Base-by-base conservation (phyloP, 2,113 vertebrate species). In the Physeter macrocephalus region DNA sequence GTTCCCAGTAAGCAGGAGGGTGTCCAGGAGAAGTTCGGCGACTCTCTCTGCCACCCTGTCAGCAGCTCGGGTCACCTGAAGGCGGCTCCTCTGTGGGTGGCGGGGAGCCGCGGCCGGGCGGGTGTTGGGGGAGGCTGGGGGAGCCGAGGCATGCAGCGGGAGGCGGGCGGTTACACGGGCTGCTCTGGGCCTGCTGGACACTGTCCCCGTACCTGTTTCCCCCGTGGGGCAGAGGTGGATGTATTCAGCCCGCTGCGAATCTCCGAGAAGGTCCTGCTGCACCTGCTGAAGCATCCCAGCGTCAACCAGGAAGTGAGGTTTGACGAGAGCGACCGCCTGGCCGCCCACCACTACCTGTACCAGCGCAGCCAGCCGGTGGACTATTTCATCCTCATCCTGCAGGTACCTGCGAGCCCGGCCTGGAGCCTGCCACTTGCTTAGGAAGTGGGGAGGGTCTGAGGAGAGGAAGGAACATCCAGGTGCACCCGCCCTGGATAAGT, bases 221-320 rank as follows among this genome's bases (percentile, higher is more conserved):
- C 7, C 49, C 10, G 2, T 3, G 90, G 74, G 85, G 59, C 96
- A 99, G 99, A 99, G 96, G 99, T 99, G 98, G 99, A 99, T 29
- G 99, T 99, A 82, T 99, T 99, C 98, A 99, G 98, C 88, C 99
- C 99, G 0, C 98, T 95, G 13, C 98, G 99, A 0, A 97, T 99
- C 93, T 99, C 99, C 0, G 99, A 99, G 98, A 99, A 99, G 98
- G 98, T 99, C 82, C 98, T 99, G 61, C 98, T 99, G 98, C 99
- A 99, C 94, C 98, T 99, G 88, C 98, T 99, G 46, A 99, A 99
- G 86, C 99, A 99, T 78, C 99, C 99, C 92, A 99, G 99, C 0
- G 99, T 99, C 98, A 99, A 99, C 98, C 99, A 99, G 97, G 99
- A 99, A 96, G 99, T 99, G 59, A 99, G 98, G 96, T 99, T 99